phyloP scores from a whole-genome alignment of 1,140 invertebrate genomes.

The Anthonomus grandis region DNA sequence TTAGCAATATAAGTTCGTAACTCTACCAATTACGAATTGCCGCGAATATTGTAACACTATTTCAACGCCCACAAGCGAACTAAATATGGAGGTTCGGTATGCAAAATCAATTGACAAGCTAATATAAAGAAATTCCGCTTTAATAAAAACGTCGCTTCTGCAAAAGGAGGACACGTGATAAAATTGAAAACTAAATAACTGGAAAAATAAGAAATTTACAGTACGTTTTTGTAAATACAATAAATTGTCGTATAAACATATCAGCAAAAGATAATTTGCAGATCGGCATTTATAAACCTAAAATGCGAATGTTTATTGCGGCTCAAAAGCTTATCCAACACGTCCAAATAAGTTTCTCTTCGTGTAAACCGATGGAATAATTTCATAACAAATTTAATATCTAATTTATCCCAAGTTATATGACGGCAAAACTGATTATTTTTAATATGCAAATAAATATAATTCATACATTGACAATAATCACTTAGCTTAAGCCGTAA shows the following conservation, averaged over 20 bases:
- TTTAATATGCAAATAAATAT: constrained; percentile 17
- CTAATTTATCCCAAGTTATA: constrained; percentile 1
- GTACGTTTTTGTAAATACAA: neutral
- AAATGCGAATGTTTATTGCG: neutral
- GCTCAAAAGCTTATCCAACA: neutral
- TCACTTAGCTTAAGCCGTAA: constrained; percentile 17
- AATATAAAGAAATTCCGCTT: neutral
- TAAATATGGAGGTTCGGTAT: constrained; percentile 8
- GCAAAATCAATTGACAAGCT: constrained; percentile 12
- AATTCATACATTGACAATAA: constrained; percentile 20
- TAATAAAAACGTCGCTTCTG: neutral
- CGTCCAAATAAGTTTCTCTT: neutral
- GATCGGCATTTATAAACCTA: too few species aligned
- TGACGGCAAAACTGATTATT: constrained; percentile 13
- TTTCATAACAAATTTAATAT: constrained; percentile 1
- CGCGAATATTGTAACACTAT: constrained; percentile 5
- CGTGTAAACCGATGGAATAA: neutral
- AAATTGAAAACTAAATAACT: too few species aligned
- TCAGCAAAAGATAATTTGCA: neutral
- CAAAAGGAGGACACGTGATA: neutral
- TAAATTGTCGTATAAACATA: neutral
- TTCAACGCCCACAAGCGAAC: constrained; percentile 7
- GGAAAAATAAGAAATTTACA: too few species aligned
- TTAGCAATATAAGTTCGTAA: neutral
- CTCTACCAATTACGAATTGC: neutral